Percentiles rank a stretch among this genome's conserved stretches.
Evolutionary conservation across 2,797 vertebrate species (phyloP).

Genomic region (Halcyon smyrnensis): DNA sequence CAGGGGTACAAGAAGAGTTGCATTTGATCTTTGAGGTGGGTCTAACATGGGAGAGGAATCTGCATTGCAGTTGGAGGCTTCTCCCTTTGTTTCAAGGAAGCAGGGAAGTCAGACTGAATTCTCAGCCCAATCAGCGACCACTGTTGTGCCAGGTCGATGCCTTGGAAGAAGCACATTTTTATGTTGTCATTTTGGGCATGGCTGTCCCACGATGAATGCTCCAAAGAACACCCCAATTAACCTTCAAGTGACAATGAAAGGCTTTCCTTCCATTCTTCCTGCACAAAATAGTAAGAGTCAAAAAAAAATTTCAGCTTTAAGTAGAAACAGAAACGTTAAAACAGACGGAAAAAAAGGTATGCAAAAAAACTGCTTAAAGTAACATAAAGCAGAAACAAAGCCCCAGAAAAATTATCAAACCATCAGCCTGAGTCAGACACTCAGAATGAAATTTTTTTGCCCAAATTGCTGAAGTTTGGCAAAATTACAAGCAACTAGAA

Average conservation of each 20-base stretch:
- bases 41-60: conserved; percentile 21
- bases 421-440: neutral
- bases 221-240: conserved; percentile 41
- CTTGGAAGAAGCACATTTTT: neutral
- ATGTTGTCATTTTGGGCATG: neutral
- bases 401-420: neutral
- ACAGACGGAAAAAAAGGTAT: neutral
- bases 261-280: neutral
- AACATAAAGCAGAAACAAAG: neutral
- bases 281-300: neutral
- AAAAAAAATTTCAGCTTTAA: neutral
- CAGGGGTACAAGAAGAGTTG: neutral
- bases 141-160: neutral
- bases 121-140: conserved; percentile 3
- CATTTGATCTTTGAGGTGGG: conserved; percentile 24
- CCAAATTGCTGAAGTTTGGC: neutral
- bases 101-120: neutral
- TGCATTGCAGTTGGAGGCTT: conserved; percentile 63
- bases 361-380: neutral
- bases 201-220: neutral
- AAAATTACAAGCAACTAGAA: neutral
- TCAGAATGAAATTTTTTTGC: neutral
- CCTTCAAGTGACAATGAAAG: conserved; percentile 10
- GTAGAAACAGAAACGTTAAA: neutral
- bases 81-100: conserved; percentile 47